Percentiles rank a stretch among this genome's conserved stretches.
Evolutionary conservation across 2,888 invertebrate genomes (phyloP).

Genomic region (Synanthedon formicaeformis): DNA sequence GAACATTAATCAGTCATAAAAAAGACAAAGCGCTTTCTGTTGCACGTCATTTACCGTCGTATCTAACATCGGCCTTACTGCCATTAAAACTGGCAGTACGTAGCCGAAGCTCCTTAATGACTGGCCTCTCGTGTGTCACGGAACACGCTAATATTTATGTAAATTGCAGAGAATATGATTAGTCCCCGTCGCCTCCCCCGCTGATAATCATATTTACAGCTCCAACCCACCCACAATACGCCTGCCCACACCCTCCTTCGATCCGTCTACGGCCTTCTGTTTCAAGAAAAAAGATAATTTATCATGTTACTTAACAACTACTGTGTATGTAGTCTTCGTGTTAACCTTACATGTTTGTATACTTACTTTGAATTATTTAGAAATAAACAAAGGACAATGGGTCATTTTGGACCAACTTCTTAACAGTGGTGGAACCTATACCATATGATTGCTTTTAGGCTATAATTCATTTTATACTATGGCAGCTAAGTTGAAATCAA

Average conservation of each 20-base stretch:
- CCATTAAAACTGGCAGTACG: slow-evolving; percentile 34
- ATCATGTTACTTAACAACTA: not conserved
- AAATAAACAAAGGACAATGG: no score
- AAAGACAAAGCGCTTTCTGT: slow-evolving; percentile 61
- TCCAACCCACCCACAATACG: slow-evolving; percentile 21
- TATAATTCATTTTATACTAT: no score
- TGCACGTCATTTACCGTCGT: slow-evolving; percentile 19
- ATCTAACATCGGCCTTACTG: slow-evolving; percentile 51
- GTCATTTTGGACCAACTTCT: no score
- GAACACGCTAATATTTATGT: slow-evolving; percentile 69
- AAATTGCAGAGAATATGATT: slow-evolving; percentile 71
- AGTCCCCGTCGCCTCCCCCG: slow-evolving; percentile 64
- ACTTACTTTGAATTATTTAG: no score
- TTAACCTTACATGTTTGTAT: no score
- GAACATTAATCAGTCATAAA: slow-evolving; percentile 67
- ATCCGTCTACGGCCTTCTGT: not conserved
- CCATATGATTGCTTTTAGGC: no score
- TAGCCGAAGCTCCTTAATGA: slow-evolving; percentile 39
- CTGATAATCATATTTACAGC: slow-evolving; percentile 70
- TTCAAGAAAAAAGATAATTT: not conserved
- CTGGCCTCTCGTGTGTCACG: slow-evolving; percentile 56
- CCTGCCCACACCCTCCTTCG: not conserved
- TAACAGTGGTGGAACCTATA: no score
- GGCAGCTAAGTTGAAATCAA: no score
- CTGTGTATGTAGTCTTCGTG: no score